Evolutionary conservation across 2,888 invertebrate genomes (phyloP), one percentile per base, ranked within the genome.

Genomic region (Perizoma affinitatum): DNA sequence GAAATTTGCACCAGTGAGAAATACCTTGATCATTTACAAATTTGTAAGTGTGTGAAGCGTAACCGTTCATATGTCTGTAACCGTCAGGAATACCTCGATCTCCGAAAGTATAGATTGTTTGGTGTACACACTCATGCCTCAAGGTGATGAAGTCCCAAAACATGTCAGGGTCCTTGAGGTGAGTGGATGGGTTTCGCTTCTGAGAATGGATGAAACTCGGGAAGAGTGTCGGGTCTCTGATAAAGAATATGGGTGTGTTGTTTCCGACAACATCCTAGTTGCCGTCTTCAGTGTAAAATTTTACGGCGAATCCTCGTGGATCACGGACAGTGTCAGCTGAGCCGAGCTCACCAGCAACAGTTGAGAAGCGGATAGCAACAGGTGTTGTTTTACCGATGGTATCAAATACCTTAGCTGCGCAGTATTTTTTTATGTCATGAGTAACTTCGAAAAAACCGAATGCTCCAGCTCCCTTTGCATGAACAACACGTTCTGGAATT

Each of bases 171-270:
- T 98, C 98, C 90, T 97, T 98, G 36, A 98, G 91, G 79, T 97
- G 96, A 0, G 97, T 97, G 43, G 94, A 96, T 0, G 99, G 99
- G 83, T 99, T 99, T 68, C 99, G 94, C 85, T 99, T 99, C 83
- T 98, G 98, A 0, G 98, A 97, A 84, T 99, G 99, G 73, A 99
- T 97, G 79, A 99, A 98, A 78, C 96, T 97, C 6, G 98, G 97
- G 88, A 99, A 99, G 50, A 97, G 88, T 33, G 96, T 93, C 0
- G 98, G 97, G 84, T 98, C 98, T 54, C 98, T 94, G 74, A 98
- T 95, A 86, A 98, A 98, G 92, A 98, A 98, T 57, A 98, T 95
- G 0, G 98, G 98, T 0, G 97, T 98, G 86, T 98, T 98, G 83
- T 96, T 97, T 9, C 98, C 98, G 42, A 98, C 98, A 67, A 98